Base-by-base conservation (phyloP, 2,888 invertebrate species). In the Agrotis ipsilon region DNA sequence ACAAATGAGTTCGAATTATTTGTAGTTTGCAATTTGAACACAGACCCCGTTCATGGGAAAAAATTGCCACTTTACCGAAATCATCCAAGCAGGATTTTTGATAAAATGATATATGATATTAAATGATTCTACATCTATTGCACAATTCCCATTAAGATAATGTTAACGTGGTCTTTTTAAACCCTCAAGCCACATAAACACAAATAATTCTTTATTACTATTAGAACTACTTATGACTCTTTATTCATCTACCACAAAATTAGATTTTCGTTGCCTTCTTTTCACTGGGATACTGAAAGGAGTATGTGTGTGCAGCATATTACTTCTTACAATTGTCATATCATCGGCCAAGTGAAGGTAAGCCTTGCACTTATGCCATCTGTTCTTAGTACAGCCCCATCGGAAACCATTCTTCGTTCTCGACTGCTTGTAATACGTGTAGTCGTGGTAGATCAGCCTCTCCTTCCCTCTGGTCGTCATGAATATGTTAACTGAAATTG, bases 381-480 rank as follows among this genome's bases (percentile, higher is more conserved):
- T 86, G 87, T 96, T 96, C 88, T 95, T 96, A 6, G 96, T 96
- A 80, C 96, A 96, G 1, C 96, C 96, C 96, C 96, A 96, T 58
- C 96, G 86, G 87, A 95, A 95, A 0, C 96, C 96, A 61, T 84
- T 89, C 21, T 92, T 88, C 2, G 95, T 95, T 19, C 92, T 87
- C 75, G 93, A 94, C 79, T 96, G 96, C 85, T 96, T 95, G 88
- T 96, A 96, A 84, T 96, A 96, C 0, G 95, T 94, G 80, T 90
- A 95, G 86, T 95, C 91, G 78, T 93, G 81, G 82, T 92, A 93
- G 45, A 96, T 88, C 69, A 96, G 83, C 19, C 96, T 85, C 87
- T 95, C 96, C 77, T 95, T 96, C 7, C 96, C 96, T 14, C 95
- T 90, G 7, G 93, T 67, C 67, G 96, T 96, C 96, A 96, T 96